A percentile compares a stretch with the other conserved stretches of the same genome.
phyloP scores from a whole-genome alignment of 2,113 vertebrate genomes.

The Poeciliopsis prolifica region DNA sequence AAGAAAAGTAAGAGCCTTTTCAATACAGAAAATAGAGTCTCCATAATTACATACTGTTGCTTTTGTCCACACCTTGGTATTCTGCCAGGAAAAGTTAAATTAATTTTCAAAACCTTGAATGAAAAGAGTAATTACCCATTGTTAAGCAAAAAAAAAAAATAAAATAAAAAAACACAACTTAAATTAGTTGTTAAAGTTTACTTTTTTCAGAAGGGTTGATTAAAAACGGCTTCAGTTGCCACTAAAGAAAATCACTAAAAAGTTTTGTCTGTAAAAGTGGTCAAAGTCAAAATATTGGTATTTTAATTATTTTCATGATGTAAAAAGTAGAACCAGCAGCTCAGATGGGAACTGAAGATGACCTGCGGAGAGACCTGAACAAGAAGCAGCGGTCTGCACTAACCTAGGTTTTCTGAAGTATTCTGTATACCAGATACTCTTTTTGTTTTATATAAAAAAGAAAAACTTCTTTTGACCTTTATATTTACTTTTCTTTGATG shows the following conservation, averaged over 20 bases:
- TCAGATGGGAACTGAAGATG: neutral
- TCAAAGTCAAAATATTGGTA: neutral
- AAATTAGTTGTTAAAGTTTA: neutral
- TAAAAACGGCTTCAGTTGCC: neutral
- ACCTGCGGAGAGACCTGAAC: neutral
- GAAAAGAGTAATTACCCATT: conserved; percentile 14
- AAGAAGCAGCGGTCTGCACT: neutral
- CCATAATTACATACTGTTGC: conserved; percentile 36
- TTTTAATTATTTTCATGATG: too few species aligned
- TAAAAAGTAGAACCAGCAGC: neutral
- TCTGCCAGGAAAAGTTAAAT: conserved; percentile 25
- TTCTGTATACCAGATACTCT: too few species aligned
- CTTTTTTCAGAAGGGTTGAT: neutral
- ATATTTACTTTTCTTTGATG: neutral
- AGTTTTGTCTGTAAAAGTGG: neutral
- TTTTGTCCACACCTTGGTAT: conserved; percentile 38
- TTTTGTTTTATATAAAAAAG: too few species aligned
- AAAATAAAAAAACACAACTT: neutral
- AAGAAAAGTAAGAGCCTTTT: conserved; percentile 28
- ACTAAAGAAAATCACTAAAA: conserved; percentile 5
- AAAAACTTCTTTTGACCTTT: neutral
- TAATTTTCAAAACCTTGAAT: conserved; percentile 22
- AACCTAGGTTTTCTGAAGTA: neutral
- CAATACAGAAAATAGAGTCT: conserved; percentile 36
- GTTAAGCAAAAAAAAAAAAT: conserved; percentile 3